Conservation (phyloP, 2,113 vertebrate genomes). For the Morone saxatilis region DNA sequence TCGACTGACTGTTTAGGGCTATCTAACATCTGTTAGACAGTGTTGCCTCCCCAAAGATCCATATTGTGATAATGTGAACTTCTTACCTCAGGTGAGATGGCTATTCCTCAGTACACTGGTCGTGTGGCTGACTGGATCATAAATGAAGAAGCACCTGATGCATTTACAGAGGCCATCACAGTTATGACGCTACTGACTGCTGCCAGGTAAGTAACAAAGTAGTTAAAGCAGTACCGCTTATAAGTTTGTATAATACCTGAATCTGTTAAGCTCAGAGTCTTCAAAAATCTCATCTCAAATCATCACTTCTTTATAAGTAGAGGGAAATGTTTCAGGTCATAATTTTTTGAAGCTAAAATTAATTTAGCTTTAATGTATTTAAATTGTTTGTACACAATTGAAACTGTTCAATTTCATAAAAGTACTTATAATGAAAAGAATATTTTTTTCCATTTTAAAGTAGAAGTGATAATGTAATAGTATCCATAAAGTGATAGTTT, state of each 20-base stretch:
- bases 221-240: background rate
- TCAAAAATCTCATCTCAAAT: too few relatives aligned
- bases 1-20: background rate
- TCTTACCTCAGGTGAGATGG: slow-evolving; percentile 85
- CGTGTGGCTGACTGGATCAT: slow-evolving; percentile 86
- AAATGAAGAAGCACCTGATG: slow-evolving; percentile 81
- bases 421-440: background rate
- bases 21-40: background rate
- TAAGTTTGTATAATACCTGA: background rate
- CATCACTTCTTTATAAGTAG: too few relatives aligned
- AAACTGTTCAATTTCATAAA: too few relatives aligned
- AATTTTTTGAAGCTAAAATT: background rate
- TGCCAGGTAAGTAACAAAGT: slow-evolving; percentile 71
- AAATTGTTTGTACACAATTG: background rate
- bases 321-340: background rate
- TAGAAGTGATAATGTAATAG: background rate
- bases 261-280: too few relatives aligned
- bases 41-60: background rate
- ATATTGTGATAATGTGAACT: background rate
- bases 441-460: background rate
- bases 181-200: slow-evolving; percentile 82
- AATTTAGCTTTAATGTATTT: too few relatives aligned
- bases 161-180: slow-evolving; percentile 82
- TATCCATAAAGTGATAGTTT: background rate
- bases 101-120: slow-evolving; percentile 85